These are phyloP conservation scores for Chloroclysta siterata DNA, from an alignment of 2,888 invertebrate species.

Conservation along the genomic window DNA sequence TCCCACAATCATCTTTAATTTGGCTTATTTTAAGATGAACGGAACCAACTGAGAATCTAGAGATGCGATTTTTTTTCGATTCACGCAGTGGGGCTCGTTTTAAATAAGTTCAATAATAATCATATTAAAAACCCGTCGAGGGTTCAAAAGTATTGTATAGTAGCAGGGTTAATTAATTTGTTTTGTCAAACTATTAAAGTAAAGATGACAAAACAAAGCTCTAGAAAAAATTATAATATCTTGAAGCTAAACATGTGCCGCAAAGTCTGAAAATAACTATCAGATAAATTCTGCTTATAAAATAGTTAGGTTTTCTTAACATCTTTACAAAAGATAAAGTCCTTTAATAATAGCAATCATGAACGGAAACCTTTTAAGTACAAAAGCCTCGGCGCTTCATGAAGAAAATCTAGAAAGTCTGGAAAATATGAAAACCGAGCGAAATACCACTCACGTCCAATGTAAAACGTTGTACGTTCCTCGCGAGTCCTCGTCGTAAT, in stretches of 20 bases:
- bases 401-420: slow-evolving; percentile 9
- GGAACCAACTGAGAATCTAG: no score
- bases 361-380: slow-evolving; percentile 15
- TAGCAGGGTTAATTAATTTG: no score
- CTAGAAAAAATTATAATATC: neutral
- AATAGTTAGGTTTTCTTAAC: neutral
- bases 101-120: no score
- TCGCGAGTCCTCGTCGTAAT: slow-evolving; percentile 25
- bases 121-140: no score
- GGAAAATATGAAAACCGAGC: slow-evolving; percentile 21
- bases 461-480: slow-evolving; percentile 20
- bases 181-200: no score
- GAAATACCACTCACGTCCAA: slow-evolving; percentile 21
- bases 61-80: no score
- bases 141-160: no score
- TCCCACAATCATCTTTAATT: neutral
- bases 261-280: neutral
- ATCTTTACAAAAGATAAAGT: neutral
- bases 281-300: neutral
- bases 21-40: neutral
- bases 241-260: neutral
- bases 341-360: slow-evolving; percentile 7
- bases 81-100: no score
- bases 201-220: no score
- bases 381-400: slow-evolving; percentile 5